Base-by-base conservation (phyloP, 2,888 invertebrate genomes). In the Drosophila anceps region DNA sequence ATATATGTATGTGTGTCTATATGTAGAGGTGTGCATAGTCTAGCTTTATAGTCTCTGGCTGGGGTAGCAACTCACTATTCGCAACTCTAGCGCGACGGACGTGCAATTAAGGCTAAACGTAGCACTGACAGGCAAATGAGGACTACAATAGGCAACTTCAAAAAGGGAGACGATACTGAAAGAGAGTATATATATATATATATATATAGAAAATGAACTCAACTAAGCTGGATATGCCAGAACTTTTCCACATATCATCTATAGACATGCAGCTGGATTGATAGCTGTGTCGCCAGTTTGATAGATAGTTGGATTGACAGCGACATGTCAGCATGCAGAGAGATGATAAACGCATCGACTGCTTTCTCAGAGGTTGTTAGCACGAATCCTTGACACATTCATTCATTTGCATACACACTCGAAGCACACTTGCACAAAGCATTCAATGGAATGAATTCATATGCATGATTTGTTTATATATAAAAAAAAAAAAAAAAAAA, bases 401-500 rank as follows among this genome's bases (percentile, higher is more conserved):
- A 46, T 27, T 35, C 18, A 59, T 33, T 37, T 33, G 35, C 53
- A 53, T 53, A 8, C 63, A n/a, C 43, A 60, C 41, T 37, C 68
- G 18, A 60, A 29, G 24, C 68, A 59, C 29, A 54, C n/a, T 44
- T 44, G 13, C 58, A 15, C 44, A 66, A 66, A 39, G 57, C 60
- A 71, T 64, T 60, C 58, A 74, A 27, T 37, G 61, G 18, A 46
- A 69, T 57, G 70, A 37, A 55, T 61, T 37, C 35, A 57, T 33
- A 55, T 57, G 62, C 69, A 55, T 55, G 37, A 64, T 74, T 70
- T 64, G 35, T 76, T 76, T 54, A 24, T 50, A 50, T 62, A 39
- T 15, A 29, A 4, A 13, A 10, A n/a, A 51, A 12, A 54, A 18
- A 39, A 20, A 48, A 48, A 7, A 29, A 10, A 53, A 15, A 53